Evolutionary conservation across 2,113 vertebrate genomes (phyloP).

Genomic region (Ardeotis arabs): DNA sequence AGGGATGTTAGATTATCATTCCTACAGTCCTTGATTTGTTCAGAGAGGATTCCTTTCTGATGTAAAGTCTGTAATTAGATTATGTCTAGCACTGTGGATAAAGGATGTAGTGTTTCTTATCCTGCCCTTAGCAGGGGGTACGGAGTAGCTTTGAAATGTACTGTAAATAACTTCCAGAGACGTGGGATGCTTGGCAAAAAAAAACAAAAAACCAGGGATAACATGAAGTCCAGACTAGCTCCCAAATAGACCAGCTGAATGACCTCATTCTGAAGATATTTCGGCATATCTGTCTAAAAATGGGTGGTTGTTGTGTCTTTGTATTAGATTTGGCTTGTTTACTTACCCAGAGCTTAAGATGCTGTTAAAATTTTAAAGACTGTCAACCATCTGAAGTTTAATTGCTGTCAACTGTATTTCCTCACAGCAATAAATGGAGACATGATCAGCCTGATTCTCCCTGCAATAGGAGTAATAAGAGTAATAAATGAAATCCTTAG

Average conservation of each 20-base stretch:
- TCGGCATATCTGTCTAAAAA: background rate
- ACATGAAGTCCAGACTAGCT: background rate
- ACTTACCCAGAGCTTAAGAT: background rate
- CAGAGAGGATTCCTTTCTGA: slow-evolving; percentile 48
- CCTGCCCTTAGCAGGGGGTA: background rate
- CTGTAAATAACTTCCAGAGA: background rate
- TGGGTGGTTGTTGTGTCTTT: background rate
- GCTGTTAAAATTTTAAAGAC: background rate
- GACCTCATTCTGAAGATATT: background rate
- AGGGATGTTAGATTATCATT: background rate
- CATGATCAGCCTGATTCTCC: background rate
- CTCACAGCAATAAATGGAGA: background rate
- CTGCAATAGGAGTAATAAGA: background rate
- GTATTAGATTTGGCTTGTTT: background rate
- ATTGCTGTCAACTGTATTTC: background rate
- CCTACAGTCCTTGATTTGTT: background rate
- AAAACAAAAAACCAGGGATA: background rate
- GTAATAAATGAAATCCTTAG: background rate
- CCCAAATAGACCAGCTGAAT: background rate
- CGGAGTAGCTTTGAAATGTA: slow-evolving; percentile 18
- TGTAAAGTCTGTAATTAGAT: slow-evolving; percentile 61
- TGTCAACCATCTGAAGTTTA: background rate
- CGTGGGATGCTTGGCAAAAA: background rate
- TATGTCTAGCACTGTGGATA: slow-evolving; percentile 33
- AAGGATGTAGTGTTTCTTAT: slow-evolving; percentile 27